A percentile compares a stretch with the other conserved stretches of the same genome.
Evolutionary conservation across 1,140 invertebrate genomes (phyloP).

Genomic region (Dolichoris vasculosae): DNA sequence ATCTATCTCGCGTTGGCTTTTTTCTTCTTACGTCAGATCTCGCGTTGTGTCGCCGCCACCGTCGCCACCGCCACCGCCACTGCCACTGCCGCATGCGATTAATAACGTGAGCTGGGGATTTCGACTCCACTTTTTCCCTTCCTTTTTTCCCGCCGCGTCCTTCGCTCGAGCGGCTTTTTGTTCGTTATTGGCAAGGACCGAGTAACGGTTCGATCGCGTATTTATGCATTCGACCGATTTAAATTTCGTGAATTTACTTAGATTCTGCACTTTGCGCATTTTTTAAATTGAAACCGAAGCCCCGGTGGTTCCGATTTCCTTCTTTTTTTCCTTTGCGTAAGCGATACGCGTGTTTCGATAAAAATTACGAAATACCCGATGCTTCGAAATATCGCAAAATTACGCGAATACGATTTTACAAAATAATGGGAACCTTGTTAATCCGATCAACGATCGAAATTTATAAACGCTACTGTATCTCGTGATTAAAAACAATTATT

Average conservation of each 20-base stretch:
- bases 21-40: background rate
- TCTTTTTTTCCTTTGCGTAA: background rate
- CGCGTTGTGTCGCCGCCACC: conserved; percentile 24
- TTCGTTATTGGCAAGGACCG: background rate
- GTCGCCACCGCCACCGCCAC: too few relatives aligned
- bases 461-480: too few relatives aligned
- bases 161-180: background rate
- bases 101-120: conserved; percentile 27
- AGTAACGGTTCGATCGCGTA: conserved; percentile 15
- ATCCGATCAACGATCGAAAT: background rate
- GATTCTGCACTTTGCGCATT: background rate
- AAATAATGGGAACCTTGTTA: background rate
- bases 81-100: conserved; percentile 29
- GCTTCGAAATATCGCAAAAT: background rate
- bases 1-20: conserved; percentile 1
- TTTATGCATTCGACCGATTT: background rate
- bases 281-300: background rate
- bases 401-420: background rate
- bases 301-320: background rate
- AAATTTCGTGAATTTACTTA: conserved; percentile 11
- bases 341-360: background rate
- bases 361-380: background rate
- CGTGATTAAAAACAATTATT: too few relatives aligned
- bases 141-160: background rate
- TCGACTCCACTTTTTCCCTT: background rate